A percentile compares a stretch with the other conserved stretches of the same genome.
Evolutionary conservation across 1,140 invertebrate genomes (phyloP).

Genomic region (Belonocnema kinseyi): DNA sequence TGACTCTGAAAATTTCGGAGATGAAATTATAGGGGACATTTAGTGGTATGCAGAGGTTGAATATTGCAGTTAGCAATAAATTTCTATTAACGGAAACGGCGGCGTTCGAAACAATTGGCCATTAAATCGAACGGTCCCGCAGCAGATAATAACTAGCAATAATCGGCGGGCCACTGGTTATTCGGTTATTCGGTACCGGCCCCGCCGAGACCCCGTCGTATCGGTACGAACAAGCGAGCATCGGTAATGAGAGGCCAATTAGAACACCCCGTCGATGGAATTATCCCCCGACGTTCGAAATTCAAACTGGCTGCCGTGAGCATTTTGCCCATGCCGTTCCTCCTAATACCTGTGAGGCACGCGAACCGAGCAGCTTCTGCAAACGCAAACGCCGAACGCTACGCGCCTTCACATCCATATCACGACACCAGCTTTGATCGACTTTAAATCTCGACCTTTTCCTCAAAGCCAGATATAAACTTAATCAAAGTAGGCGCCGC

Average conservation of each 20-base stretch:
- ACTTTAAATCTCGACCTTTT: conserved; percentile 29
- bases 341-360: conserved; percentile 69
- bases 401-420: conserved; percentile 30
- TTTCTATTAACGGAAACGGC: conserved; percentile 69
- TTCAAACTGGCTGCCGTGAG: conserved; percentile 71
- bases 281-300: conserved; percentile 72
- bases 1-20: neutral
- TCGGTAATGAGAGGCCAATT: conserved; percentile 76
- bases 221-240: conserved; percentile 70
- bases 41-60: neutral
- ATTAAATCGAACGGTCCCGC: conserved; percentile 73
- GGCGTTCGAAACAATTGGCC: conserved; percentile 72
- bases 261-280: conserved; percentile 73
- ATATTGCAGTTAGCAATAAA: conserved; percentile 60
- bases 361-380: conserved; percentile 62
- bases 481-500: too few species aligned
- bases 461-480: neutral
- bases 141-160: conserved; percentile 74
- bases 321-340: conserved; percentile 39
- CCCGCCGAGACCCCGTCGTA: conserved; percentile 48
- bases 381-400: conserved; percentile 29
- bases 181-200: conserved; percentile 53
- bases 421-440: conserved; percentile 32
- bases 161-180: conserved; percentile 68
- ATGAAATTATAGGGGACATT: conserved; percentile 7